These are phyloP conservation scores for Xenops minutus DNA, from an alignment of 2,797 vertebrate species.

Conservation along the genomic window DNA sequence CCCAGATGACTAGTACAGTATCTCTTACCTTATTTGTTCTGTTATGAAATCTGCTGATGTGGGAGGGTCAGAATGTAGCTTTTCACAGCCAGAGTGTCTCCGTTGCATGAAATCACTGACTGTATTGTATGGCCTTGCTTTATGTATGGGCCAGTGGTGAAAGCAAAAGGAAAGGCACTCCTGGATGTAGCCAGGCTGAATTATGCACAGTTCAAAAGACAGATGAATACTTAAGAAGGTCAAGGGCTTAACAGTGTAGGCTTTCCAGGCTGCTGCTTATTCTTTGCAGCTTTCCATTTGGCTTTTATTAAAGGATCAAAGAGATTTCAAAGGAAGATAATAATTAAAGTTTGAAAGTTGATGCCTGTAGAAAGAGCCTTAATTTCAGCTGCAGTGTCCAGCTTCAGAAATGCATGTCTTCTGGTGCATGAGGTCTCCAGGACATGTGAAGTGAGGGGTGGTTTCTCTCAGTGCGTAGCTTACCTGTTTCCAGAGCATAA, in stretches of 20 bases:
- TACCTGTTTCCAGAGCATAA: not conserved
- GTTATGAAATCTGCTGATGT: not conserved
- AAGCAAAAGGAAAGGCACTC: not conserved
- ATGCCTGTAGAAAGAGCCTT: not conserved
- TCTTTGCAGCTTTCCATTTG: not conserved
- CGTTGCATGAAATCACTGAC: not conserved
- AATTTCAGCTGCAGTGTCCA: not conserved
- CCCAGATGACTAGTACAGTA: not conserved
- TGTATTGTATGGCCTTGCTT: not conserved
- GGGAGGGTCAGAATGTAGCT: not conserved
- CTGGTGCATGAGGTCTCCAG: not conserved
- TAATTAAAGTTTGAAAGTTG: conserved; percentile 20
- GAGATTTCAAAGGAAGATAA: not conserved
- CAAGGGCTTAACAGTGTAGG: not conserved
- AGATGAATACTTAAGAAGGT: not conserved
- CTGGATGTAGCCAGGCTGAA: not conserved
- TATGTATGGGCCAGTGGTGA: not conserved
- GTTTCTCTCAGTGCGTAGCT: not conserved
- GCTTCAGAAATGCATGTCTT: not conserved
- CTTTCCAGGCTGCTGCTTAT: conserved; percentile 36
- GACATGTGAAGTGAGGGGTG: not conserved
- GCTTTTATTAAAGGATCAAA: conserved; percentile 48
- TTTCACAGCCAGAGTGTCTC: not conserved
- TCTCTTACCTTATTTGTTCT: not conserved
- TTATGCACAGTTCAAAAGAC: not conserved